Conservation (phyloP, 2,888 invertebrate genomes). For the Lasioglossum malachurum region DNA sequence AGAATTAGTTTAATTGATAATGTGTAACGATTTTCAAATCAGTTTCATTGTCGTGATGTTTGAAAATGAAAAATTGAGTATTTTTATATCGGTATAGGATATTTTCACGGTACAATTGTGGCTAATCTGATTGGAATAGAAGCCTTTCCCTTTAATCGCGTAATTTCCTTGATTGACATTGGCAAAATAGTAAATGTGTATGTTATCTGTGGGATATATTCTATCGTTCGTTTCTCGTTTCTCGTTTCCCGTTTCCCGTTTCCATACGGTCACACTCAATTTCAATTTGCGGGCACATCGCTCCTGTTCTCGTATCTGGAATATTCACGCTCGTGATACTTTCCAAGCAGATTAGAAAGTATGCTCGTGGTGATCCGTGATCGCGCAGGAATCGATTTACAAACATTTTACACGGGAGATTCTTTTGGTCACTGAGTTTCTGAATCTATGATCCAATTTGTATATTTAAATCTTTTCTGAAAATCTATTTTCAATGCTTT, state of each 20-base stretch:
- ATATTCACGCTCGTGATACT: conserved; percentile 23
- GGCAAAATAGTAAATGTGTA: neutral
- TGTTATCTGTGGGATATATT: too few species aligned
- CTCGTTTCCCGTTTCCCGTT: too few species aligned
- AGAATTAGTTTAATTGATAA: too few species aligned
- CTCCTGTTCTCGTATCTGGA: neutral
- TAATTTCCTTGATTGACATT: neutral
- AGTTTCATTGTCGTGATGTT: too few species aligned
- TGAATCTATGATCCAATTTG: neutral
- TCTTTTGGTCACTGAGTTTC: neutral
- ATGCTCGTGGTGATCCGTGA: conserved; percentile 9
- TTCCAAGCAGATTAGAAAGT: conserved; percentile 35
- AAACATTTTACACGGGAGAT: neutral
- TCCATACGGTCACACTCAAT: neutral
- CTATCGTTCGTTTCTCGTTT: neutral
- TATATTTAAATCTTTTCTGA: neutral
- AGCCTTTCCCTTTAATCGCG: neutral
- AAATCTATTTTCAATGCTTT: neutral
- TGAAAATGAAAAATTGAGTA: too few species aligned
- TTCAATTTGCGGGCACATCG: neutral
- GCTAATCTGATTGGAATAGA: too few species aligned
- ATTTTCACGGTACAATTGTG: too few species aligned
- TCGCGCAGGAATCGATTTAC: neutral
- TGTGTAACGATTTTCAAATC: too few species aligned
- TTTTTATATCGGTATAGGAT: too few species aligned